Conservation (phyloP, 2,797 vertebrate species). For the Pipistrellus pipistrellus region DNA sequence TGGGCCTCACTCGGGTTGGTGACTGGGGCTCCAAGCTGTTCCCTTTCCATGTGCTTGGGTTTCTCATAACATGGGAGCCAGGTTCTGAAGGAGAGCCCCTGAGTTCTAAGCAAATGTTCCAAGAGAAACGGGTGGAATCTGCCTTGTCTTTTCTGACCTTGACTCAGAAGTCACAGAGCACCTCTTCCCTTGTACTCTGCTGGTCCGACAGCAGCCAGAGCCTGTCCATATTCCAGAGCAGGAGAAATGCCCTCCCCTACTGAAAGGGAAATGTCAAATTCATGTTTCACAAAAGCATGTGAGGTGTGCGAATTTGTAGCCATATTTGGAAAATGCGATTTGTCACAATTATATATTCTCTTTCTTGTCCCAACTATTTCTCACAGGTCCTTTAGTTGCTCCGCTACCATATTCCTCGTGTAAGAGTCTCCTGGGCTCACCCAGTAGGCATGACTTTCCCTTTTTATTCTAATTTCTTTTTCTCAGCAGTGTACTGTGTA, state of each 20-base stretch:
- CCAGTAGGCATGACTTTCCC: not conserved
- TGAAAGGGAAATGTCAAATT: not conserved
- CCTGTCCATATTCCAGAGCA: not conserved
- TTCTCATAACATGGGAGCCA: not conserved
- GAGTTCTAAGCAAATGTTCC: not conserved
- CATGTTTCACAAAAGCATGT: not conserved
- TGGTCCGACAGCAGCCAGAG: not conserved
- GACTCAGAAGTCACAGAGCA: too few relatives aligned
- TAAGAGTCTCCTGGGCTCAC: not conserved
- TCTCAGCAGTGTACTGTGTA: not conserved
- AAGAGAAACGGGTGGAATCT: not conserved
- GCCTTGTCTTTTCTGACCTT: too few relatives aligned
- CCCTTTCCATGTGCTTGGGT: not conserved
- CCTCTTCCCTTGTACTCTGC: accelerated
- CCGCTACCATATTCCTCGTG: not conserved
- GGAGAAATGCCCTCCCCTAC: accelerated
- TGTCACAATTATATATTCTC: not conserved
- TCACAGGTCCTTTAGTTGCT: not conserved
- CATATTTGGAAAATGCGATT: not conserved
- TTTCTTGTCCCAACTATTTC: not conserved
- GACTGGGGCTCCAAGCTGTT: not conserved
- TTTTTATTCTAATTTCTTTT: not conserved
- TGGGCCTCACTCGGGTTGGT: not conserved
- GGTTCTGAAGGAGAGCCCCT: not conserved
- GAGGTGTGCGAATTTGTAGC: not conserved